A percentile compares a stretch with the other conserved stretches of the same genome.
Evolutionary conservation across 2,888 invertebrate species (phyloP).

Genomic region (Phyllotreta striolata): DNA sequence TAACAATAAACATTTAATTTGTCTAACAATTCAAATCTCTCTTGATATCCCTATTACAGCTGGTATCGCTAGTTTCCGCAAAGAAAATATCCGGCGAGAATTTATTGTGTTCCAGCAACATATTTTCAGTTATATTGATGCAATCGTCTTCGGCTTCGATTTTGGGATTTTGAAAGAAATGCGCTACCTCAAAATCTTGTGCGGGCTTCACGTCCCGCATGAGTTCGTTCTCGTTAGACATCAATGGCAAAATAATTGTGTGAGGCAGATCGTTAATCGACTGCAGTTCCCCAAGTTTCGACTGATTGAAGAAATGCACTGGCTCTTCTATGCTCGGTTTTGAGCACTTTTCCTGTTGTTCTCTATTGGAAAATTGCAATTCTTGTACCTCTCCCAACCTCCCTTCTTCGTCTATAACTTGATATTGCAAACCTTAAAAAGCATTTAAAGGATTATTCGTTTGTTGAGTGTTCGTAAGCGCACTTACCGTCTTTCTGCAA

Average conservation of each 20-base stretch:
- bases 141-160: slow-evolving; percentile 17
- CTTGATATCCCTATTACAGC: slow-evolving; percentile 24
- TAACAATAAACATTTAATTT: not conserved
- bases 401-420: slow-evolving; percentile 58
- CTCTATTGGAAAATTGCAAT: slow-evolving; percentile 44
- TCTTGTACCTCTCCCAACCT: slow-evolving; percentile 56
- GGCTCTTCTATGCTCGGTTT: slow-evolving; percentile 23
- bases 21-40: slow-evolving; percentile 9
- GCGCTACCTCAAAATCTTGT: slow-evolving; percentile 16
- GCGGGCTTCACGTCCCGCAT: slow-evolving; percentile 7
- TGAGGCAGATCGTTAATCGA: not conserved
- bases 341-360: slow-evolving; percentile 37
- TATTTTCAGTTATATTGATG: slow-evolving; percentile 17
- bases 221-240: slow-evolving; percentile 10
- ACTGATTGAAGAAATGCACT: slow-evolving; percentile 2
- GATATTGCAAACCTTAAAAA: slow-evolving; percentile 49
- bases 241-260: slow-evolving; percentile 8
- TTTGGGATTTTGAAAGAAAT: slow-evolving; percentile 16
- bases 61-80: slow-evolving; percentile 40
- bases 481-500: slow-evolving; percentile 50
- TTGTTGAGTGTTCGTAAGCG: slow-evolving; percentile 5
- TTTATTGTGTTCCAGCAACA: slow-evolving; percentile 32
- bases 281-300: not conserved
- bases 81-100: slow-evolving; percentile 54
- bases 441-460: not conserved